phyloP scores from a whole-genome alignment of 2,888 invertebrate species.

The Caenorhabditis imperialis region DNA sequence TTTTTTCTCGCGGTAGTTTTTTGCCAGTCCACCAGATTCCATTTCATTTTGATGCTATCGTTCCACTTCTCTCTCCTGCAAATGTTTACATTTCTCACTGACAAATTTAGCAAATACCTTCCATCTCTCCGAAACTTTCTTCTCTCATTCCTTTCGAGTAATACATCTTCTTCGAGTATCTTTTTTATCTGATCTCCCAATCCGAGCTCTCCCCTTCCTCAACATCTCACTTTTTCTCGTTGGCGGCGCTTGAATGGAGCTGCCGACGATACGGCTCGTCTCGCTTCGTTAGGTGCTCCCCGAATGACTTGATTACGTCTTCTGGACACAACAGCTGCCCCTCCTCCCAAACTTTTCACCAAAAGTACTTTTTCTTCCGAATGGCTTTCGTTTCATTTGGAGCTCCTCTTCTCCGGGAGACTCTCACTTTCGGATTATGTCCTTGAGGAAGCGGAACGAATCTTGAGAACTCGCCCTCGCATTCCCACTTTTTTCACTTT shows the following conservation, averaged over 20 bases:
- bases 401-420: constrained; percentile 6
- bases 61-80: constrained; percentile 41
- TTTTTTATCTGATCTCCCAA: not conserved
- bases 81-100: constrained; percentile 50
- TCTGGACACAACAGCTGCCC: constrained; percentile 26
- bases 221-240: constrained; percentile 1
- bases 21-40: constrained; percentile 21
- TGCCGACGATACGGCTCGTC: constrained; percentile 38
- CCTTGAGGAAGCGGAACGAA: constrained; percentile 8
- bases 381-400: constrained; percentile 10
- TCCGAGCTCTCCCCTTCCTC: not conserved
- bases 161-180: not conserved
- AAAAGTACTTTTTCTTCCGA: constrained; percentile 38
- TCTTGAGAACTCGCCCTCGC: not conserved
- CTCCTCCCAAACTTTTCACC: constrained; percentile 13
- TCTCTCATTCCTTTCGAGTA: not conserved
- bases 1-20: constrained; percentile 39
- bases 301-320: constrained; percentile 48
- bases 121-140: constrained; percentile 4
- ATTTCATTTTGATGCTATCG: constrained; percentile 51
- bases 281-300: constrained; percentile 51
- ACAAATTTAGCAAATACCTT: constrained; percentile 39
- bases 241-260: not conserved
- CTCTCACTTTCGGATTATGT: constrained; percentile 22
- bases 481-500: not conserved